These are phyloP conservation scores for Enhydra lutris DNA, from an alignment of 2,113 vertebrate species.

Conservation along the genomic window DNA sequence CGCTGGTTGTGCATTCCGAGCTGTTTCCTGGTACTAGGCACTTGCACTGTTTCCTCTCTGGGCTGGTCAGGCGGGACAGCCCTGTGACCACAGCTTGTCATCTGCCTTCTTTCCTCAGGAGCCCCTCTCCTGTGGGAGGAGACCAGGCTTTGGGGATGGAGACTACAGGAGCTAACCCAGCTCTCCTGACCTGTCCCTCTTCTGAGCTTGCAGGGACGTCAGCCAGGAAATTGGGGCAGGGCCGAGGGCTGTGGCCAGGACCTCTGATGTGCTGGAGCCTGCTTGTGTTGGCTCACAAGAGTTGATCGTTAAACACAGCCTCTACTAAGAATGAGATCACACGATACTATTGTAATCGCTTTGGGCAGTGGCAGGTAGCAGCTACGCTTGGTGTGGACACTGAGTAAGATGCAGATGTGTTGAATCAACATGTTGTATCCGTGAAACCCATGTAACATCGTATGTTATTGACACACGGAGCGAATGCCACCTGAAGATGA, in stretches of 20 bases:
- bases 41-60: background rate
- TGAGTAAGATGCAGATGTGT: background rate
- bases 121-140: background rate
- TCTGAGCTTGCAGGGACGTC: background rate
- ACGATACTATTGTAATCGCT: background rate
- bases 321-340: background rate
- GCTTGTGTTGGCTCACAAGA: background rate
- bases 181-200: background rate
- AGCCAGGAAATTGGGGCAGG: background rate
- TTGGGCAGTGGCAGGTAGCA: background rate
- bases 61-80: background rate
- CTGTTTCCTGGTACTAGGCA: background rate
- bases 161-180: accelerated
- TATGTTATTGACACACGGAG: background rate
- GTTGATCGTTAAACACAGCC: background rate
- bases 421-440: background rate
- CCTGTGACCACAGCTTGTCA: background rate
- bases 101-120: background rate
- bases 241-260: background rate
- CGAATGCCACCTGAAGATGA: background rate
- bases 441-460: background rate
- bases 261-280: accelerated
- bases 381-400: background rate
- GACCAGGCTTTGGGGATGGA: background rate
- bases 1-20: background rate